Base-by-base conservation (phyloP, 2,797 vertebrate species). In the Phataginus tricuspis region DNA sequence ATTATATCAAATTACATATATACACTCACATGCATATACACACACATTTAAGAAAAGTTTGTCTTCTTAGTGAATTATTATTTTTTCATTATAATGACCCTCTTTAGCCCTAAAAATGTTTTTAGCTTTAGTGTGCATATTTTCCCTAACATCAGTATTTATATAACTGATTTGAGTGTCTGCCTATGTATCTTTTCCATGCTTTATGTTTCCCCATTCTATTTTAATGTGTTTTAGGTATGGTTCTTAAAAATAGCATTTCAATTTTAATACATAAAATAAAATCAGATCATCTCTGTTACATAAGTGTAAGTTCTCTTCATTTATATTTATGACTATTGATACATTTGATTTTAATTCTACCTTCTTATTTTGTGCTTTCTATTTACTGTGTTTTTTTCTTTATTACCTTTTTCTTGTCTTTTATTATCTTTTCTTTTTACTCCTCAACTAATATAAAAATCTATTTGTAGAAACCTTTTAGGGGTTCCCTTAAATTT, bases 161-260 rank as follows among this genome's bases (percentile, higher is more conserved):
- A 82, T 74, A 80, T 37, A 72, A 19, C 19, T 78, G 39, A 49
- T 74, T 63, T 77, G 34, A 80, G 34, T 45, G 83, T 83, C 57
- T 79, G 53, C 29, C 53, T 88, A 64, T 51, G 4, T 53, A 72
- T 25, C 7, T 85, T 95, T 75, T 61, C 8, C 18, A 61, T 57
- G 18, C 11, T 95, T 96, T 75, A 85, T 4, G 31, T 91, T 82
- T 34, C 90, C n/a, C n/a, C 49, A 75, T 72, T 49, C 34, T 92
- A 79, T 80, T 64, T 27, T 92, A 42, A 66, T 59, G 7, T 74
- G 66, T 59, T 94, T 88, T 71, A 63, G 59, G 39, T 29, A 25
- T 77, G 16, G n/a, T 25, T 92, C 77, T 82, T 37, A 63, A 77
- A 96, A 91, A 57, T 2, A 82, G 29, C 45, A 69, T 57, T 74